Conservation (phyloP, 2,113 vertebrate genomes). For the Stigmatopora nigra region DNA sequence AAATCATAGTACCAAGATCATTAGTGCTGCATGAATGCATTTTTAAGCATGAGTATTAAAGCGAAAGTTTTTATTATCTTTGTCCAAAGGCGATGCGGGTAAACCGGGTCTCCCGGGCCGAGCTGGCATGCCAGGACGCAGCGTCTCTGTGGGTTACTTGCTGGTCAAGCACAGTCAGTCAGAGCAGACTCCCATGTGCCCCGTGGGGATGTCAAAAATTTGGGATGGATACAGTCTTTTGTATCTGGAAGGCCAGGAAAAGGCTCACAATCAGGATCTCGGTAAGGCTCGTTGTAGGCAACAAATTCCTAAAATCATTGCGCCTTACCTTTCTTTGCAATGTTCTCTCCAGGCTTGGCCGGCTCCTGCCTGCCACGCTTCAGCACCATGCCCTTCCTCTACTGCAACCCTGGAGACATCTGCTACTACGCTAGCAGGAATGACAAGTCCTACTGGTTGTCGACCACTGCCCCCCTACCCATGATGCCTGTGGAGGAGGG, state of each 20-base stretch:
- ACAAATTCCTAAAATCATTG: too few relatives aligned
- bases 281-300: constrained; percentile 63
- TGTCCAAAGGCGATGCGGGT: constrained; percentile 72
- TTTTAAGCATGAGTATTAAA: too few relatives aligned
- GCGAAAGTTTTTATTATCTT: neutral
- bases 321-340: neutral
- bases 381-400: constrained; percentile 96
- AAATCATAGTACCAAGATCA: neutral
- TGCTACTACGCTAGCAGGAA: constrained; percentile 95
- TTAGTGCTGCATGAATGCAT: too few relatives aligned
- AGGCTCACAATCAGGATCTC: constrained; percentile 96
- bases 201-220: constrained; percentile 86
- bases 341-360: constrained; percentile 75
- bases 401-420: constrained; percentile 92
- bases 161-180: constrained; percentile 97
- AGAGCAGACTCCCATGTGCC: constrained; percentile 87
- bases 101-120: constrained; percentile 72
- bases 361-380: constrained; percentile 91
- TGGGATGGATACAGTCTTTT: constrained; percentile 96
- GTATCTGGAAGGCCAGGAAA: constrained; percentile 95
- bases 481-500: constrained; percentile 95
- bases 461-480: constrained; percentile 89
- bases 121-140: constrained; percentile 88
- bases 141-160: constrained; percentile 89
- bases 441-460: constrained; percentile 97